Evolutionary conservation across 64 coral and sea anemone genomes (phyloP), one percentile per base, ranked within the genome.

Genomic region (Cladopsammia gracilis): DNA sequence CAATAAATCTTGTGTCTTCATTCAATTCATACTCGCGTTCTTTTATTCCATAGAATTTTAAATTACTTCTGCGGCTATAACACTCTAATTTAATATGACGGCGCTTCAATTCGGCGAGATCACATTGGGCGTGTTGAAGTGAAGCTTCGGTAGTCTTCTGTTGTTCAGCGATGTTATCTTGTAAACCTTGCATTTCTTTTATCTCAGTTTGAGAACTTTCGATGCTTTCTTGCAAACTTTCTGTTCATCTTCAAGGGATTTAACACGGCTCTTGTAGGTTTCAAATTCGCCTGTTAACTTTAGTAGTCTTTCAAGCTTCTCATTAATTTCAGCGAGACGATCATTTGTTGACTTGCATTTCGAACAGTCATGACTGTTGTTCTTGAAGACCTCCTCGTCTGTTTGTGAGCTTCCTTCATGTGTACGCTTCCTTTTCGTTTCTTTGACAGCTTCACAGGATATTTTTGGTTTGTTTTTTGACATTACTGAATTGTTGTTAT

Each of bases 321-420:
- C 34, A 45, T 74, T 42, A 74, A 74, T 74, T 45, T 16, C 71
- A 47, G 48, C 20, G 65, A 69, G 65, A 56, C 53, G 53, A 56
- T 7, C 53, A 56, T 70, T 70, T 70, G 67, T 70, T 70, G 67
- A 70, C 67, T 70, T 70, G 67, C 67, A 70, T 70, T 70, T 70
- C 23, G 22, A 11, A 20, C 67, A 70, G 67, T 20, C 67, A 70
- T 70, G 18, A 23, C 22, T 70, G 67, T 70, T 23, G 25, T 70
- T 20, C n/a, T 70, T 23, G 67, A 70, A 70, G 67, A 70, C 67
- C 3, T 70, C 67, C 67, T 70, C 67, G 67, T 70, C 67, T 25
- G 67, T 70, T 70, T 70, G 67, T 70, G 67, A 70, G n/a, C 67
- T 70, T 70, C 67, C 67, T 70, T 70, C 67, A 23, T 23, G 67